These are phyloP conservation scores for Nycticebus coucang DNA, from an alignment of 2,113 vertebrate species.

Conservation along the genomic window DNA sequence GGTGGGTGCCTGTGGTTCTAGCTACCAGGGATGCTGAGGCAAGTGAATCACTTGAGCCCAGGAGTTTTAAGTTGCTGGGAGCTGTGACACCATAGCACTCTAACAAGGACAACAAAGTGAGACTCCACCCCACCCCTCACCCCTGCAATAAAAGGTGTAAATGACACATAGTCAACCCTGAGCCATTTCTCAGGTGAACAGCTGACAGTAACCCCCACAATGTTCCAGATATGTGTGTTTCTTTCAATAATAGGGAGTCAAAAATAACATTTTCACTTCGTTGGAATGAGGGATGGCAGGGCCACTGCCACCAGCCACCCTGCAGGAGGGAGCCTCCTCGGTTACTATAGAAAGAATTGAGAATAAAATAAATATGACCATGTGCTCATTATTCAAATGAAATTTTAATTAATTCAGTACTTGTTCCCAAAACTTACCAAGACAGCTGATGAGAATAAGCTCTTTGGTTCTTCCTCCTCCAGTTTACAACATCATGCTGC, in stretches of 20 bases:
- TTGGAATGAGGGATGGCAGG: neutral
- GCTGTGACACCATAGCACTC: no score
- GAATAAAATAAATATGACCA: neutral
- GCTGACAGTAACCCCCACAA: neutral
- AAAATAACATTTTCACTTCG: neutral
- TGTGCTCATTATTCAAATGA: constrained; percentile 45
- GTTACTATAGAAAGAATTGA: neutral
- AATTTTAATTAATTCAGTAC: constrained; percentile 72
- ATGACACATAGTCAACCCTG: rapidly evolving
- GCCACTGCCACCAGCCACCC: neutral
- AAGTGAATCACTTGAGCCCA: no score
- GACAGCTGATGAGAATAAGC: constrained; percentile 52
- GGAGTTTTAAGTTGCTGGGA: no score
- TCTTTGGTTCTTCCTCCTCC: constrained; percentile 25
- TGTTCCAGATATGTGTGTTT: neutral
- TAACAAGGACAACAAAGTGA: no score
- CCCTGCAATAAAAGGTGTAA: neutral
- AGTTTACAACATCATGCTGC: constrained; percentile 58
- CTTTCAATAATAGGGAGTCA: constrained; percentile 12
- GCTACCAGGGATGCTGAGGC: no score
- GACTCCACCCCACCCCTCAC: no score
- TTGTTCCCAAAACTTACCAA: constrained; percentile 59
- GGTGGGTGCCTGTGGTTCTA: no score
- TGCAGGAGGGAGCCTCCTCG: neutral
- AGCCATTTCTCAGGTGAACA: neutral